Base-by-base conservation (phyloP, 2,113 vertebrate species). In the Cheirogaleus medius region DNA sequence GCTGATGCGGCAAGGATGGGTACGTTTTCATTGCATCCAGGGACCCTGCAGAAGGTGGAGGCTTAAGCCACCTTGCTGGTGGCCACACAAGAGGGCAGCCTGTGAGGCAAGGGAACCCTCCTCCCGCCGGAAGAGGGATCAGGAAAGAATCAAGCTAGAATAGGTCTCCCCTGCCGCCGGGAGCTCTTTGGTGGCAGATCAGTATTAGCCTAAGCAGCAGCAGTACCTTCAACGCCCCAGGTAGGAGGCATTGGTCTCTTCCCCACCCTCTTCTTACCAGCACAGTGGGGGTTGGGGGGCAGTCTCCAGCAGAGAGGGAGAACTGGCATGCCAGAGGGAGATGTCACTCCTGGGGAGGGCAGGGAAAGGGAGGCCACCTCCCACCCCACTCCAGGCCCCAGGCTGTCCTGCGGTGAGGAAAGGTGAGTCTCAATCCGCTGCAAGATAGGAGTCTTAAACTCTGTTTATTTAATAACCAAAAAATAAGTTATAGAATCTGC, bases 381-480 rank as follows among this genome's bases (percentile, higher is more conserved):
- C 17, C 0, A 0, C 8, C 13, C 66, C 5, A 8, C 23, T 37
- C 42, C 78, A 60, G 58, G 34, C 37, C 69, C 11, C n/a, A 56
- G 25, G 63, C 60, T 63, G 39, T 23, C 60, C 34, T 44, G 17
- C 12, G 0, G 25, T 0, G 6, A 42, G 54, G 66, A 87, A 34
- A 42, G 29, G 27, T 20, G 21, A 66, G n/a, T 64, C 71, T 32
- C 64, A 60, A 20, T 42, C 85, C 63, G 34, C 23, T 1, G 5
- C 17, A 15, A 66, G 44, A 69, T 17, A 3, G 8, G 32, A 74
- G 76, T 82, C 78, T 93, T 52, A 44, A 82, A 69, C 29, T 76
- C 82, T 56, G 83, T 93, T 82, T 90, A 89, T 71, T 96, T 93
- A 92, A 58, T 76, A 92, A 77, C 25, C 37, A 64, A 77, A 87